These are phyloP conservation scores for Ellobium chinense DNA, from an alignment of 2,888 invertebrate species.

Conservation along the genomic window DNA sequence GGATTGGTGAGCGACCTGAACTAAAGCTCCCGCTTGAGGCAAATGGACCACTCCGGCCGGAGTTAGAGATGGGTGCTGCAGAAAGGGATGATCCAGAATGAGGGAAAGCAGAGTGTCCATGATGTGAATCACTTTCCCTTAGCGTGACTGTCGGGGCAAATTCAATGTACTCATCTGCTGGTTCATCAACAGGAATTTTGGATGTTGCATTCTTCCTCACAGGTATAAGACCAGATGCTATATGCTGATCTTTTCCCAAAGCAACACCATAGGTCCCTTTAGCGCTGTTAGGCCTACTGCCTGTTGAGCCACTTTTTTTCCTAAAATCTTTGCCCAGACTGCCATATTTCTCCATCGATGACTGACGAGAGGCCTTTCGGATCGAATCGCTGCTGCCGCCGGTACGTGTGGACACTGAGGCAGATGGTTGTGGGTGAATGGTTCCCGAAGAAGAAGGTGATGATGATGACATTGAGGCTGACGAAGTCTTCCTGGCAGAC, in stretches of 20 bases:
- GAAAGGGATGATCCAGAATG: background rate
- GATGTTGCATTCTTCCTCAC: conserved; percentile 16
- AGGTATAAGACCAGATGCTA: background rate
- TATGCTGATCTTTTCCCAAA: conserved; percentile 4
- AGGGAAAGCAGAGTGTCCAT: background rate
- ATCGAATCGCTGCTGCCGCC: conserved; percentile 45
- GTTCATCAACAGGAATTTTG: conserved; percentile 13
- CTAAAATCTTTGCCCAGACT: conserved; percentile 48
- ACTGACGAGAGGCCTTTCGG: conserved; percentile 20
- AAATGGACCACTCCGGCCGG: background rate
- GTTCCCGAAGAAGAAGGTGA: conserved; percentile 5
- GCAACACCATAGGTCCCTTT: background rate
- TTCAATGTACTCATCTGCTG: conserved; percentile 53
- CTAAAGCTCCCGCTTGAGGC: conserved; percentile 3
- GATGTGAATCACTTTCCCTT: conserved; percentile 9
- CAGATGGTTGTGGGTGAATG: background rate
- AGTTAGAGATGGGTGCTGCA: background rate
- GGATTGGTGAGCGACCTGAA: background rate
- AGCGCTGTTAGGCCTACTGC: conserved; percentile 29
- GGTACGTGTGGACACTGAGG: conserved; percentile 11
- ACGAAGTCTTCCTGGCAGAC: conserved; percentile 29
- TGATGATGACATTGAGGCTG: conserved; percentile 6
- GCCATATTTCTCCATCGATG: conserved; percentile 43
- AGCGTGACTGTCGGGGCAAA: conserved; percentile 44
- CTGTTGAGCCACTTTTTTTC: conserved; percentile 45